These are phyloP conservation scores for Phorcus lineatus DNA, from an alignment of 2,888 invertebrate genomes.

Conservation along the genomic window DNA sequence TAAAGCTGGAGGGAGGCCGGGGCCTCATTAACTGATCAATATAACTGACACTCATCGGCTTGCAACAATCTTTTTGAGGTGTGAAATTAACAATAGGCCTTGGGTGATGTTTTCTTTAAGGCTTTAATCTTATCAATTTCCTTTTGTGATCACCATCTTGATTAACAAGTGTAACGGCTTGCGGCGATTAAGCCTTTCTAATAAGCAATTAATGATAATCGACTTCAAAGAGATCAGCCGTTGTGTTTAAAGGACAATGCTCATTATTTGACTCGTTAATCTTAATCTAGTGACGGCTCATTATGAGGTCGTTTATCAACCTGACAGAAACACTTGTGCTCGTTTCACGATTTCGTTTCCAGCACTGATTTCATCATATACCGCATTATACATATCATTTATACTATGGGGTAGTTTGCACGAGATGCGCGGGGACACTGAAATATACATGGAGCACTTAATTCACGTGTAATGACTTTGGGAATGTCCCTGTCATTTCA, in stretches of 20 bases:
- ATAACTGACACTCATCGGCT: no score
- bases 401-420: no score
- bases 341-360: no score
- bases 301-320: not conserved
- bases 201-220: constrained; percentile 1
- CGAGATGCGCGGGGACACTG: no score
- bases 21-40: no score
- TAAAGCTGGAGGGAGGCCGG: no score
- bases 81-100: not conserved
- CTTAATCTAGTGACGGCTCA: not conserved
- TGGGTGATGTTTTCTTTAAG: not conserved
- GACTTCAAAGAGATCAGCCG: not conserved
- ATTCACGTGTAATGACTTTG: no score
- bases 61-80: no score
- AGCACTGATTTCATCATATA: no score
- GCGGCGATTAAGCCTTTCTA: not conserved
- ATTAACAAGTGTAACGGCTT: not conserved
- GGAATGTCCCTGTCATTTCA: no score
- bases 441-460: no score
- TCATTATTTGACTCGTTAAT: not conserved
- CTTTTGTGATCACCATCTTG: not conserved
- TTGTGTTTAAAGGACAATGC: not conserved
- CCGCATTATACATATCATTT: no score
- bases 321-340: not conserved
- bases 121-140: constrained; percentile 4